phyloP scores from a whole-genome alignment of 2,797 vertebrate species.

The Triplophysa bombifrons region DNA sequence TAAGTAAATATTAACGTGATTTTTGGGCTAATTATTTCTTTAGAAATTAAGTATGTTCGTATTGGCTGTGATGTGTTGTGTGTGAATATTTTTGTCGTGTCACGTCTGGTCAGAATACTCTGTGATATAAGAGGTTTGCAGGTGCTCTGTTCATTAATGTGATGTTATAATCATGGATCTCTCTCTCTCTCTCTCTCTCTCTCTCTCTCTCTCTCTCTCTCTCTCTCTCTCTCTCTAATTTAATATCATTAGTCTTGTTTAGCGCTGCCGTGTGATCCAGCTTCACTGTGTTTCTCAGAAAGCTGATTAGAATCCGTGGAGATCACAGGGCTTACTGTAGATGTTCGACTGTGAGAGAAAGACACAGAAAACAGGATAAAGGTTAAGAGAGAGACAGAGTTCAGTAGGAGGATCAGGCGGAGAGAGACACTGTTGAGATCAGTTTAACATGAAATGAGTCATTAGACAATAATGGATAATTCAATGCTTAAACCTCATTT shows the following conservation, averaged over 20 bases:
- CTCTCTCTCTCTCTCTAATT: background rate
- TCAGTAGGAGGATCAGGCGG: background rate
- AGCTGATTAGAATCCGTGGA: background rate
- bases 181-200: background rate
- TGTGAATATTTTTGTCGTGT: too few relatives aligned
- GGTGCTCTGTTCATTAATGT: too few relatives aligned
- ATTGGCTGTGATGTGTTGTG: too few relatives aligned
- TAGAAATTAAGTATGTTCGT: too few relatives aligned
- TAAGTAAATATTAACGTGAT: too few relatives aligned
- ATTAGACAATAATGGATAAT: background rate
- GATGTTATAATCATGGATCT: too few relatives aligned
- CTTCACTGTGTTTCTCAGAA: background rate
- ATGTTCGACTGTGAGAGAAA: background rate
- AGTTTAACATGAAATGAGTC: background rate
- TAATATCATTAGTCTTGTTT: slow-evolving; percentile 9
- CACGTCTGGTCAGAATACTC: too few relatives aligned
- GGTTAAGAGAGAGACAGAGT: background rate
- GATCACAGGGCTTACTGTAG: background rate
- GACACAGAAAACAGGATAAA: slow-evolving; percentile 14
- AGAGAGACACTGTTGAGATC: background rate
- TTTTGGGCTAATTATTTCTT: too few relatives aligned
- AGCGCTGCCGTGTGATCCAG: background rate
- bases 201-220: background rate
- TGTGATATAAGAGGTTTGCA: too few relatives aligned
- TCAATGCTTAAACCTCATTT: background rate